Evolutionary conservation across 2,797 vertebrate genomes (phyloP).

Genomic region (Xiphophorus birchmanni): DNA sequence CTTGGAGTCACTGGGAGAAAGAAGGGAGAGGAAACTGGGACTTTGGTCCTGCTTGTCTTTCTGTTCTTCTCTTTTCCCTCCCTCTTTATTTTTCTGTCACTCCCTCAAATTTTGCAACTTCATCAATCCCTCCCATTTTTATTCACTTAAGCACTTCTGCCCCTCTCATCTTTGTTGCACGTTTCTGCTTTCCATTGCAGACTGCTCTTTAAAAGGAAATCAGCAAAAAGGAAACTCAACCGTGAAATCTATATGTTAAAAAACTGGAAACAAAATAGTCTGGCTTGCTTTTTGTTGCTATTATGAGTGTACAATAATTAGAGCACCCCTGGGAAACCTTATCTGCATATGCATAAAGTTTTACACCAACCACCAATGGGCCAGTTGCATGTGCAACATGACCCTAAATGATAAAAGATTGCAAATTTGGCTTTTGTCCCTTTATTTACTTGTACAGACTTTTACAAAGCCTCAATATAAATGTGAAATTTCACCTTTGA

Average conservation of each 20-base stretch:
- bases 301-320: conserved; percentile 3
- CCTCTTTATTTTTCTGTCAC: conserved; percentile 71
- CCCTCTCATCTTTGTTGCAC: conserved; percentile 3
- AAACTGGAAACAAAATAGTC: not conserved
- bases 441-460: not conserved
- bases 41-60: conserved; percentile 62
- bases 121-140: conserved; percentile 66
- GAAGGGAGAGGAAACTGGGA: conserved; percentile 55
- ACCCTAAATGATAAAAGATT: conserved; percentile 48
- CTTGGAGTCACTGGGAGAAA: conserved; percentile 58
- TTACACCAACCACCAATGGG: not conserved
- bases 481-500: not conserved
- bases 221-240: conserved; percentile 8
- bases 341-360: conserved; percentile 16
- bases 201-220: conserved; percentile 15
- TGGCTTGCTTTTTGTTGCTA: not conserved
- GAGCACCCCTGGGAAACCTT: not conserved
- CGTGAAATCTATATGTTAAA: not conserved
- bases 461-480: not conserved
- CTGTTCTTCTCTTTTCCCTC: conserved; percentile 74
- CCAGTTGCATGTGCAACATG: conserved; percentile 53
- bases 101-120: conserved; percentile 62
- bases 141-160: conserved; percentile 39
- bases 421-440: not conserved
- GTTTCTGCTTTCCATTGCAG: conserved; percentile 27